Conservation (phyloP, 2,797 vertebrate genomes). For the Falco cherrug region DNA sequence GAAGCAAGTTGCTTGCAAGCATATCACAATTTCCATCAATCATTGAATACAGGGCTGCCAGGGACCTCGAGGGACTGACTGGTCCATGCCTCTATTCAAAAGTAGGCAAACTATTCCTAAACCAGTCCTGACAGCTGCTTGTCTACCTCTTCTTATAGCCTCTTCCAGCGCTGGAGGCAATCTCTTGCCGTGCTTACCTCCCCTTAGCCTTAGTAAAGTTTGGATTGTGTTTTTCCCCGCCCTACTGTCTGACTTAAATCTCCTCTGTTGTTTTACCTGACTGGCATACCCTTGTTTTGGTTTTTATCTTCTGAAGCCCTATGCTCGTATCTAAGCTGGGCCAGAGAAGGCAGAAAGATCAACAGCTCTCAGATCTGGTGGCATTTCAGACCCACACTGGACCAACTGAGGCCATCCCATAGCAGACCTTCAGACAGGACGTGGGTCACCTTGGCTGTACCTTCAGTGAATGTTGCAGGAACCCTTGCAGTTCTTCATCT, state of each 20-base stretch:
- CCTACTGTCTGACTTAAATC: neutral
- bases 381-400: fast-evolving
- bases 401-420: neutral
- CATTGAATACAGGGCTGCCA: neutral
- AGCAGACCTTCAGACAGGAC: neutral
- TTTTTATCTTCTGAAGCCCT: neutral
- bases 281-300: neutral
- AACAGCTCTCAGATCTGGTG: no score
- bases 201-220: neutral
- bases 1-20: neutral
- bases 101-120: neutral
- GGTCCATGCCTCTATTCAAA: neutral
- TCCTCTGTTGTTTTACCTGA: neutral
- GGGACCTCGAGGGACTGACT: neutral
- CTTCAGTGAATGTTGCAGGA: neutral
- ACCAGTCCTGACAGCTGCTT: neutral
- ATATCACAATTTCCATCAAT: neutral
- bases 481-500: neutral
- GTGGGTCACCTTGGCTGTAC: neutral
- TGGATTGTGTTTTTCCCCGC: neutral
- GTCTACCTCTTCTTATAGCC: neutral
- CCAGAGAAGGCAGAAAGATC: neutral
- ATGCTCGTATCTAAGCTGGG: neutral
- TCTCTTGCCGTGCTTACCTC: neutral
- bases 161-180: neutral